A percentile compares a stretch with the other conserved stretches of the same genome.
Evolutionary conservation across 2,888 invertebrate genomes (phyloP).

Genomic region (Sepiola atlantica): DNA sequence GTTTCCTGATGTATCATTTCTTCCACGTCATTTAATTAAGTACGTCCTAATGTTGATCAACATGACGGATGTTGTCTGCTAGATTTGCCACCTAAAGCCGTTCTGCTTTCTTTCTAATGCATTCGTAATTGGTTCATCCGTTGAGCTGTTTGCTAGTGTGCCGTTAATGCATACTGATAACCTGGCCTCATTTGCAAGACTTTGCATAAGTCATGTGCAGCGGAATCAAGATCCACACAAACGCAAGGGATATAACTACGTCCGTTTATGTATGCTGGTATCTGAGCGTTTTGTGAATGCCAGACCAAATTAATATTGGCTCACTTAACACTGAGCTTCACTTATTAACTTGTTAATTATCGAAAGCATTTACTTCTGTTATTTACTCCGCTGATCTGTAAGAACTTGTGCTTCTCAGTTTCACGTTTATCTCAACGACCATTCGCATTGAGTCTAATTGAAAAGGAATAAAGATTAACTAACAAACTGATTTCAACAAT

Average conservation of each 20-base stretch:
- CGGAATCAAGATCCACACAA: neutral
- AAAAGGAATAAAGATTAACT: neutral
- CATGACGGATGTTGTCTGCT: neutral
- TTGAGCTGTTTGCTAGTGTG: neutral
- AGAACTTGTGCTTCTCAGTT: neutral
- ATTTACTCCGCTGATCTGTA: neutral
- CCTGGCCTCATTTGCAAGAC: conserved; percentile 19
- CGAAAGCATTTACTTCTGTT: neutral
- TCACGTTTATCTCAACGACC: neutral
- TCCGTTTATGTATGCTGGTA: neutral
- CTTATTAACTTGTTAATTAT: neutral
- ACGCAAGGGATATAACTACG: neutral
- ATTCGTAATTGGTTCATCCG: neutral
- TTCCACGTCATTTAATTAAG: conserved; percentile 18
- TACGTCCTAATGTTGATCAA: neutral
- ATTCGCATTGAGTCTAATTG: neutral
- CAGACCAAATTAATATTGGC: conserved; percentile 18
- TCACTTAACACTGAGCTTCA: neutral
- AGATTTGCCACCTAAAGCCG: neutral
- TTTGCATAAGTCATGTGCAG: neutral
- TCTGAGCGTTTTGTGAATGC: neutral
- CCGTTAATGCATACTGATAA: neutral
- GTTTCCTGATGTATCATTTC: neutral
- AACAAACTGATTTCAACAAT: neutral
- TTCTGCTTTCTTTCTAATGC: neutral